These are phyloP conservation scores for Chlorocebus sabaeus DNA, from an alignment of 2,113 vertebrate genomes.

Conservation along the genomic window DNA sequence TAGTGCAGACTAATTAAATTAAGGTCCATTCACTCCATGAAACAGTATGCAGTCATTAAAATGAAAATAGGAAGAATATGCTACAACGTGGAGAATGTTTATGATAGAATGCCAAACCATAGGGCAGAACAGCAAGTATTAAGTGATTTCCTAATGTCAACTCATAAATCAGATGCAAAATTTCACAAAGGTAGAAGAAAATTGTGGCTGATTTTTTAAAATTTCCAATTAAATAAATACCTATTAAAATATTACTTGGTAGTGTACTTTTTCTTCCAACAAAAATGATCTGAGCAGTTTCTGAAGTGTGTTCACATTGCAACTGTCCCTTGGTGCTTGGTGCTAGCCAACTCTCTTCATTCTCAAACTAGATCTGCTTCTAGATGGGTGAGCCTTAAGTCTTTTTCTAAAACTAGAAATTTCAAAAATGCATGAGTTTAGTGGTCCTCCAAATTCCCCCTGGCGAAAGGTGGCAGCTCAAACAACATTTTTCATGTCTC, in stretches of 20 bases:
- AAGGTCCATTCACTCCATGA: neutral
- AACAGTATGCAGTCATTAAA: neutral
- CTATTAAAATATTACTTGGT: neutral
- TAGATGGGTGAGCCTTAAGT: neutral
- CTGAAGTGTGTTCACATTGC: neutral
- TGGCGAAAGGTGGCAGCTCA: neutral
- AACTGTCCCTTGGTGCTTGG: neutral
- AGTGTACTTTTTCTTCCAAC: neutral
- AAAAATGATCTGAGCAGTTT: neutral
- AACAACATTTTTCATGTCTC: neutral
- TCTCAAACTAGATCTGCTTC: neutral
- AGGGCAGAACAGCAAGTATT: neutral
- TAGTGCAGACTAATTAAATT: neutral
- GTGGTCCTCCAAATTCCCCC: neutral
- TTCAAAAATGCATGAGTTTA: neutral
- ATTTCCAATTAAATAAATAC: neutral
- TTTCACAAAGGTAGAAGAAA: neutral
- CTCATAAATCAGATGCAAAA: neutral
- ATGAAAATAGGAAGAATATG: neutral
- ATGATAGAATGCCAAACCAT: slow-evolving; percentile 1
- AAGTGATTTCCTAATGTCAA: neutral
- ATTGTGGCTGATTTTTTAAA: neutral
- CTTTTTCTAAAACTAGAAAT: neutral
- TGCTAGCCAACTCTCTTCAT: neutral
- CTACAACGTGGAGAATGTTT: neutral